Base-by-base conservation (phyloP, 2,797 vertebrate genomes). In the Nannoperca australis region DNA sequence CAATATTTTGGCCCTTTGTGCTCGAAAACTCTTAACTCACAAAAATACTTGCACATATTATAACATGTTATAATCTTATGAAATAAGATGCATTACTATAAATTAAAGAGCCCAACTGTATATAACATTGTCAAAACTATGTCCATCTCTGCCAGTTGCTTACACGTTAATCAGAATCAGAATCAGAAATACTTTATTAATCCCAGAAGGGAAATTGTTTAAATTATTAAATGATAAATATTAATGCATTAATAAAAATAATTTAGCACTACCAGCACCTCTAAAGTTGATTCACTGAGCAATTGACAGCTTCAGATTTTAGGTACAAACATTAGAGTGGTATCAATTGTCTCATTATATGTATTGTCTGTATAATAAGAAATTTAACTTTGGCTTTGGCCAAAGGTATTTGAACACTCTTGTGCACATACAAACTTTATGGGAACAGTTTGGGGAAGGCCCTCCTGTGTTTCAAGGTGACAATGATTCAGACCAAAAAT, bases 1-100 rank as follows among this genome's bases (percentile, higher is more conserved):
- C 51, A 51, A 72, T 55, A 10, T 63, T 34, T 71, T 74, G 32
- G 65, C 20, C 20, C 44, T 18, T 42, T 36, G 22, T 34, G 18
- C 13, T 11, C 6, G 4, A 42, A 44, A 62, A 61, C 8, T 62
- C 69, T 30, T 14, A 38, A 22, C 11, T 47, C 20, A 18, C n/a
- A 30, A 67, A 36, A 56, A 56, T n/a, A 5, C 6, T 38, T 5
- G 40, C 7, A 27, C 24, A 27, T 27, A 27, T 27, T 7, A 47
- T 9, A 47, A 20, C 18, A 9, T 18, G 7, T 18, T 4, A 17
- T 15, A 24, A 27, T 32, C 14, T 17, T 55, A 7, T 36, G 20
- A 58, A 4, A 58, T n/a, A 6, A 38, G 34, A 22, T 38, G 20
- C 20, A 58, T 12, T 2, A 18, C 18, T 58, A 15, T 22, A 22